These are phyloP conservation scores for Bombus pyrosoma DNA, from an alignment of 1,140 invertebrate species.

Conservation along the genomic window DNA sequence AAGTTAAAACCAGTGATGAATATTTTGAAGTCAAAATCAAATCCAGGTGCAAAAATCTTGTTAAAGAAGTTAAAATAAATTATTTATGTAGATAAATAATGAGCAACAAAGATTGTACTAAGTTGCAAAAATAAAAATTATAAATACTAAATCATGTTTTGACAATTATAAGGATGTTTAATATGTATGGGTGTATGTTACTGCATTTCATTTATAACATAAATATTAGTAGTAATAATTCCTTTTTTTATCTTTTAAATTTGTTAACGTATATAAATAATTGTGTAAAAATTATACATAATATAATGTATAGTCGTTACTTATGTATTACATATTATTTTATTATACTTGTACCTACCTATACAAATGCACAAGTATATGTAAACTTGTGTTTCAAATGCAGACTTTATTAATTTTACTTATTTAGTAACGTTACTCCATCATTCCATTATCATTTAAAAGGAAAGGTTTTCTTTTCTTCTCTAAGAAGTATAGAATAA, in stretches of 20 bases:
- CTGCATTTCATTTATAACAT: slow-evolving; percentile 21
- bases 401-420: neutral
- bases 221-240: slow-evolving; percentile 31
- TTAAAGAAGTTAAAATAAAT: slow-evolving; percentile 79
- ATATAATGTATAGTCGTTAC: neutral
- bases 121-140: neutral
- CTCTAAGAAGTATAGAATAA: too few relatives aligned
- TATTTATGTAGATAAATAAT: slow-evolving; percentile 11
- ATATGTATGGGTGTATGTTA: neutral
- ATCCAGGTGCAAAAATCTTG: slow-evolving; percentile 82
- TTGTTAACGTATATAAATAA: slow-evolving; percentile 5
- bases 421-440: too few relatives aligned
- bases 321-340: neutral
- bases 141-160: neutral
- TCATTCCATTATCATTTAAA: too few relatives aligned
- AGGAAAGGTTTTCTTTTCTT: too few relatives aligned
- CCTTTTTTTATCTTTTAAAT: neutral
- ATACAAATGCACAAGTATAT: neutral
- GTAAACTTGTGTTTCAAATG: neutral
- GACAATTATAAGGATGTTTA: neutral
- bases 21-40: slow-evolving; percentile 76
- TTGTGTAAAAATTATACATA: slow-evolving; percentile 24
- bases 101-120: neutral
- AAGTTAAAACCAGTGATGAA: slow-evolving; percentile 62
- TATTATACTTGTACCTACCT: neutral